phyloP scores from a whole-genome alignment of 2,888 invertebrate species.

The Anthophora plumipes region DNA sequence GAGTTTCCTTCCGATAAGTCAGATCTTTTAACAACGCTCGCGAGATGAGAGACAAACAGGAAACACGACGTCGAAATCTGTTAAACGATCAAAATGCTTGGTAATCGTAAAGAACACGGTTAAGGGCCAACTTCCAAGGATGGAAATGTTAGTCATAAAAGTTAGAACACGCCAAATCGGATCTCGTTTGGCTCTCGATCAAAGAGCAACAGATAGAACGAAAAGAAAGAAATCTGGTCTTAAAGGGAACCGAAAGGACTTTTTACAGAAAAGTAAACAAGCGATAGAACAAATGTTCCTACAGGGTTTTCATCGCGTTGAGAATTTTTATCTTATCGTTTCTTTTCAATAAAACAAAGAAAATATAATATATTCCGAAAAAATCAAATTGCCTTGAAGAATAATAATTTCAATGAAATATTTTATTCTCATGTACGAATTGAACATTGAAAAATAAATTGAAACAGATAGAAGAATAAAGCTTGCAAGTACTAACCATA shows the following conservation, averaged over 20 bases:
- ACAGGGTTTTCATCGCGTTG: not conserved
- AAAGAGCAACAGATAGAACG: slow-evolving; percentile 68
- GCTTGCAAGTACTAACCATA: too few species aligned
- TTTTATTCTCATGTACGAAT: too few species aligned
- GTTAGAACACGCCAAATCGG: slow-evolving; percentile 43
- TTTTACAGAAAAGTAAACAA: slow-evolving; percentile 30
- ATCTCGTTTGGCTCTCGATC: slow-evolving; percentile 66
- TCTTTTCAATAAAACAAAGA: too few species aligned
- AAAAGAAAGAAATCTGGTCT: not conserved
- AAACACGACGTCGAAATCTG: slow-evolving; percentile 17
- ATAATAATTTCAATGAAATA: too few species aligned
- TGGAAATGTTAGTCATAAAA: slow-evolving; percentile 31
- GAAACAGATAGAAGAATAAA: too few species aligned
- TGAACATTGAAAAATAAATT: too few species aligned
- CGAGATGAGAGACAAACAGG: slow-evolving; percentile 9
- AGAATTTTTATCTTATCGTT: too few species aligned
- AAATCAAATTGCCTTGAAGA: too few species aligned
- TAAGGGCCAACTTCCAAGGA: slow-evolving; percentile 16
- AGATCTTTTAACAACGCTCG: not conserved
- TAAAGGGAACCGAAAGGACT: slow-evolving; percentile 31
- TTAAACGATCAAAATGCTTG: slow-evolving; percentile 24
- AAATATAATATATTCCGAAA: not conserved
- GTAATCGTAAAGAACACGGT: slow-evolving; percentile 19
- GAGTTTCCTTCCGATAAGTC: not conserved
- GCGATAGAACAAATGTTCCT: slow-evolving; percentile 19